Evolutionary conservation across 2,797 vertebrate species (phyloP), one percentile per base, ranked within the genome.

Genomic region (Sebastes vulpes): DNA sequence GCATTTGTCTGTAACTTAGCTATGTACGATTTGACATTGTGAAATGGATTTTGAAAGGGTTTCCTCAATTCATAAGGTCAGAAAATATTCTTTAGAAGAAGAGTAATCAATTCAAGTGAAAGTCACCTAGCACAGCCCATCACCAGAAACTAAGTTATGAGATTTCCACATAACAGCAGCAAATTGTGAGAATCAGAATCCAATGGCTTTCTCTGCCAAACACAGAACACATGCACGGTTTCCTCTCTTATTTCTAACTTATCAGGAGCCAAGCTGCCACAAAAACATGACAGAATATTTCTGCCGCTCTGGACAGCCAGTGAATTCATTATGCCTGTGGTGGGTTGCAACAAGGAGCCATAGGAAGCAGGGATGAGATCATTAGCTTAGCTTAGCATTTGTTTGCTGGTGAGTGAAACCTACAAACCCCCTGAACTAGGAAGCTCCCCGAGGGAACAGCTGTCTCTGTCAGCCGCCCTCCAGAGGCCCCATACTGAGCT

Each of bases 271-370:
- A 81, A 95, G 80, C 94, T 96, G 95, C 93, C 96, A 96, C 76
- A 89, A 96, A 96, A 96, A 96, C 83, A 94, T 95, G 95, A 88
- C 94, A 25, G 63, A 9, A 76, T 75, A 63, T 81, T 85, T 89
- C 69, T 89, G 66, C 84, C 82, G 72, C 21, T 9, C 72, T 48
- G 68, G 50, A 81, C 86, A 87, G 71, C 83, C 35, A 42, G 32
- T 83, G 86, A 88, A 93, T 92, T 84, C 75, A 89, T 92, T 90
- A 84, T 71, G 26, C 10, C 81, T 79, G 68, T 73, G 61, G 59
- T 57, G n/a, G 68, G 59, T 65, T 60, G 81, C 48, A 79, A 31
- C 50, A 60, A 26, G 35, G 73, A 18, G 31, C 71, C 57, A 71
- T 20, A 32, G 59, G 74, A 75, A 77, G 66, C 72, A 56, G 61